A percentile compares a stretch with the other conserved stretches of the same genome.
These are phyloP conservation scores for Mercenaria mercenaria DNA, from an alignment of 1,140 invertebrate genomes.

Conservation along the genomic window DNA sequence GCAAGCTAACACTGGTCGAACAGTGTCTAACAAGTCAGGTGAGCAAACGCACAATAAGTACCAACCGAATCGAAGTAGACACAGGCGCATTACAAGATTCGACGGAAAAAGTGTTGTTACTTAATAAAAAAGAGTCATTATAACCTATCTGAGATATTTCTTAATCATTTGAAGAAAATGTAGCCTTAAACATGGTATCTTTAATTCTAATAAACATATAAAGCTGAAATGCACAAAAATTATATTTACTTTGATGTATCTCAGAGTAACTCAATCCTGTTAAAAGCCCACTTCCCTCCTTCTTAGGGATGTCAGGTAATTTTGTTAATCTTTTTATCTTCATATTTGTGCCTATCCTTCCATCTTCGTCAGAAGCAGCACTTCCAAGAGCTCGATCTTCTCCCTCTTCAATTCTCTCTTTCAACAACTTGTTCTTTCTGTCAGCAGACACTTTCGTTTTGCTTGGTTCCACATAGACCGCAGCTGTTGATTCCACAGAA, in stretches of 20 bases:
- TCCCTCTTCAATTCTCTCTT: not conserved
- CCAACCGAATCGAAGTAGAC: too few species aligned
- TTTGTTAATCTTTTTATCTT: conserved; percentile 46
- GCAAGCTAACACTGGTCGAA: too few species aligned
- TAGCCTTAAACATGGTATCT: too few species aligned
- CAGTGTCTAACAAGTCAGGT: too few species aligned
- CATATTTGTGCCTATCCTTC: not conserved
- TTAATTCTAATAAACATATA: too few species aligned
- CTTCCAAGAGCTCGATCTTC: not conserved
- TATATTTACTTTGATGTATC: conserved; percentile 53
- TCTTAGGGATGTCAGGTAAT: conserved; percentile 39
- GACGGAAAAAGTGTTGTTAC: too few species aligned
- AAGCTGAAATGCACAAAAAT: too few species aligned
- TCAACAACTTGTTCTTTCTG: not conserved
- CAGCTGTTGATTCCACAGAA: not conserved
- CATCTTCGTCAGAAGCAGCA: not conserved
- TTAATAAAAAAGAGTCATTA: too few species aligned
- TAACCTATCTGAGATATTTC: too few species aligned
- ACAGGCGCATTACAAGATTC: too few species aligned
- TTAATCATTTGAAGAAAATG: too few species aligned
- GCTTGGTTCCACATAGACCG: conserved; percentile 42
- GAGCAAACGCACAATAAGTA: too few species aligned
- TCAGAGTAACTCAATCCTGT: conserved; percentile 25
- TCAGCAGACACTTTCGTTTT: conserved; percentile 21
- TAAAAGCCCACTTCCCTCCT: conserved; percentile 23